Percentiles rank a stretch among this genome's conserved stretches.
These are phyloP conservation scores for Lagria hirta DNA, from an alignment of 2,888 invertebrate species.

Conservation along the genomic window DNA sequence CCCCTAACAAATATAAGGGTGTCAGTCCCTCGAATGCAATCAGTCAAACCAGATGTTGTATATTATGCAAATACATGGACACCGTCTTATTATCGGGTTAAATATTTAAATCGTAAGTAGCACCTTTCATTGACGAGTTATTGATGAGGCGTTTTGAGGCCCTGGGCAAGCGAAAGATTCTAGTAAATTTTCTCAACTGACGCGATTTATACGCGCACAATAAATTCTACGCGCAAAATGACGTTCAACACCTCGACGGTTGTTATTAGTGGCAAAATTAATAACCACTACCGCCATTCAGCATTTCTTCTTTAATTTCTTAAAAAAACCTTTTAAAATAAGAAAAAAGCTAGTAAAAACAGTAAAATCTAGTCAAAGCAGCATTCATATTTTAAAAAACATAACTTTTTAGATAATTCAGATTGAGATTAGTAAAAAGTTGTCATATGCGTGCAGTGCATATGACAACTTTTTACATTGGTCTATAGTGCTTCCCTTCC, in stretches of 20 bases:
- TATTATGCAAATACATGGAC: conserved; percentile 50
- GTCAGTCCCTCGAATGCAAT: conserved; percentile 22
- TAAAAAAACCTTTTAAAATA: too few species aligned
- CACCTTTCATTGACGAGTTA: conserved; percentile 51
- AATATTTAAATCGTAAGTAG: conserved; percentile 56
- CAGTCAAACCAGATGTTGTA: conserved; percentile 49
- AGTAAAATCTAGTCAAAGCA: too few species aligned
- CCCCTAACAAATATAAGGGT: conserved; percentile 26
- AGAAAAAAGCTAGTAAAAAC: too few species aligned
- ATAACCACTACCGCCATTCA: conserved; percentile 9
- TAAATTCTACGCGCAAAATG: conserved; percentile 35
- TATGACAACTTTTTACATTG: too few species aligned
- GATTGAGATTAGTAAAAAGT: too few species aligned
- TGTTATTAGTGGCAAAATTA: conserved; percentile 34
- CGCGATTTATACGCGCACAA: conserved; percentile 40
- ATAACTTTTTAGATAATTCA: too few species aligned
- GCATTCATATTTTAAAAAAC: too few species aligned
- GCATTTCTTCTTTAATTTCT: too few species aligned
- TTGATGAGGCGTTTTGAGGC: conserved; percentile 43
- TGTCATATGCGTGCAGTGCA: too few species aligned
- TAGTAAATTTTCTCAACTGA: conserved; percentile 43
- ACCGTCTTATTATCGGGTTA: conserved; percentile 53
- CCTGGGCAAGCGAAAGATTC: conserved; percentile 26
- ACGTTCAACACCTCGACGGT: conserved; percentile 42
- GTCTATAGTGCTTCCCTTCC: too few species aligned